These are phyloP conservation scores for Prionailurus bengalensis DNA, from an alignment of 2,113 vertebrate species.

Conservation along the genomic window DNA sequence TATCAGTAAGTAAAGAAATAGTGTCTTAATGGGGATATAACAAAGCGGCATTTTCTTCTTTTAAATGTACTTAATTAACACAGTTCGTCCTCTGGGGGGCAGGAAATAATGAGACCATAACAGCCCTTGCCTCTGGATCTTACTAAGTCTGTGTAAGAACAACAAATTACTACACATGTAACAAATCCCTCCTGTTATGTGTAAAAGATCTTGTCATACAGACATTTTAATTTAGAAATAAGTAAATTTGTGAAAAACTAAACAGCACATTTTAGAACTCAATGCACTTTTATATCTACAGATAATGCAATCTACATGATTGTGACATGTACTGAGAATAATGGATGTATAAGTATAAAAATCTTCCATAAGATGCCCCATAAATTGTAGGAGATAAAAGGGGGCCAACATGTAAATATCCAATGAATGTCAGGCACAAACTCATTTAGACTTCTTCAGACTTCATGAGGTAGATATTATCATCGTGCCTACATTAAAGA, in stretches of 20 bases:
- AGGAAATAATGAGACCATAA: conserved; percentile 76
- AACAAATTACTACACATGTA: not conserved
- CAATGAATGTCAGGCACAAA: not conserved
- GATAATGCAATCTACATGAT: not conserved
- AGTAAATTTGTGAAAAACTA: conserved; percentile 20
- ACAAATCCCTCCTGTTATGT: conserved; percentile 48
- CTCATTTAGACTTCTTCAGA: not conserved
- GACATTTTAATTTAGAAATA: conserved; percentile 54
- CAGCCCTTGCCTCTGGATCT: conserved; percentile 19
- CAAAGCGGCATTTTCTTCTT: conserved; percentile 36
- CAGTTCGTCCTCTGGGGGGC: conserved; percentile 59
- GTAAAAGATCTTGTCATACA: conserved; percentile 19
- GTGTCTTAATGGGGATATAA: conserved; percentile 37
- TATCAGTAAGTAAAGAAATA: conserved; percentile 59
- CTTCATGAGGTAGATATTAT: not conserved
- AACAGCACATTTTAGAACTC: not conserved
- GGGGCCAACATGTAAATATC: not conserved
- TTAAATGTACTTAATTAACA: conserved; percentile 74
- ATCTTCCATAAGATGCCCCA: not conserved
- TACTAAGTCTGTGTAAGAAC: conserved; percentile 64
- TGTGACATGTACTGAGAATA: not conserved
- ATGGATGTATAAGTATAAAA: not conserved
- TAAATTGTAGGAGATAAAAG: not conserved
- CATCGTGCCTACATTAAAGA: not conserved
- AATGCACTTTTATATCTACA: not conserved